These are phyloP conservation scores for Delia radicum DNA, from an alignment of 1,140 invertebrate species.

Conservation along the genomic window DNA sequence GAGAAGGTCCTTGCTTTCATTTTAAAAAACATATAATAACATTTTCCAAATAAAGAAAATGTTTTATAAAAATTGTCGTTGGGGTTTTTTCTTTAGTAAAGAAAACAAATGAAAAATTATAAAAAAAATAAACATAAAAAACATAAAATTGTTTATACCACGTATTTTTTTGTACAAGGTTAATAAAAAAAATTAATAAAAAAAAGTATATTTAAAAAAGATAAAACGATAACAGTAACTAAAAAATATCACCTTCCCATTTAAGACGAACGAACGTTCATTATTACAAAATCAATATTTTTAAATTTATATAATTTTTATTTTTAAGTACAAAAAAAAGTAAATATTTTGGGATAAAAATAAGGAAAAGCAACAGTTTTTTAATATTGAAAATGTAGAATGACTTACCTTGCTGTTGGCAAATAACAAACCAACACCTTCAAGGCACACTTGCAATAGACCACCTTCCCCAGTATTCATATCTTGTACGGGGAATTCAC, in stretches of 20 bases:
- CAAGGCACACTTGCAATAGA: slow-evolving; percentile 97
- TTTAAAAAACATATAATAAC: neutral
- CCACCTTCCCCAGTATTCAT: slow-evolving; percentile 95
- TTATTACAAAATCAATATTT: slow-evolving; percentile 1
- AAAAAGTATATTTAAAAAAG: slow-evolving; percentile 11
- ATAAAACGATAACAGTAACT: neutral
- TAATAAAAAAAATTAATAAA: neutral
- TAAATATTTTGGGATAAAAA: neutral
- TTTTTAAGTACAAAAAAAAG: slow-evolving; percentile 7
- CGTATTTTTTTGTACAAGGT: slow-evolving; percentile 20
- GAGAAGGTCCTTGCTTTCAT: slow-evolving; percentile 33
- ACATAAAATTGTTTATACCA: neutral
- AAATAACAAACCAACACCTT: slow-evolving; percentile 96
- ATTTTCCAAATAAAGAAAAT: slow-evolving; percentile 9
- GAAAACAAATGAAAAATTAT: no score
- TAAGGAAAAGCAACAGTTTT: slow-evolving; percentile 23
- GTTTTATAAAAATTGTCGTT: neutral
- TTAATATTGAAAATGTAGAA: slow-evolving; percentile 24
- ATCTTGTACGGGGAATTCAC: slow-evolving; percentile 98
- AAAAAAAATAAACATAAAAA: neutral
- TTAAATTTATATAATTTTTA: neutral
- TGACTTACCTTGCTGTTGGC: slow-evolving; percentile 95
- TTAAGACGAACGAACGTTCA: slow-evolving; percentile 17
- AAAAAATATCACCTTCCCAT: slow-evolving; percentile 15
- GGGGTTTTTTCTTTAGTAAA: neutral